Conservation (phyloP, 2,888 invertebrate genomes). For the Dryadula phaetusa region DNA sequence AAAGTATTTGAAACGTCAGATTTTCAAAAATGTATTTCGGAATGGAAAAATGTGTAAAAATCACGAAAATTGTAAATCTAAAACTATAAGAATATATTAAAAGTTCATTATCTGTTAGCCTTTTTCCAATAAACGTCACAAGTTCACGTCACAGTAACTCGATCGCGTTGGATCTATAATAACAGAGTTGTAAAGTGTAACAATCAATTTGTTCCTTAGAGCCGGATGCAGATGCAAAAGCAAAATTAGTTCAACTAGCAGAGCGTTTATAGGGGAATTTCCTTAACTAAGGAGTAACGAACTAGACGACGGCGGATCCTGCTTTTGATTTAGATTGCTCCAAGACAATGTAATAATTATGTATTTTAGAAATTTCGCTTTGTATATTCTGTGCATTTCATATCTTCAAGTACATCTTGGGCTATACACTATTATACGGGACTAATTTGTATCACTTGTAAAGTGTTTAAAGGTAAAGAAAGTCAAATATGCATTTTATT, state of each 20-base stretch:
- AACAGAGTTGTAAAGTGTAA: constrained; percentile 8
- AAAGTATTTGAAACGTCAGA: too few relatives aligned
- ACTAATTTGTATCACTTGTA: too few relatives aligned
- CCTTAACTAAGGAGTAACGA: constrained; percentile 22
- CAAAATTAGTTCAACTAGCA: constrained; percentile 21
- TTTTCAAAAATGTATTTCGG: too few relatives aligned
- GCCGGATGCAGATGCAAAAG: constrained; percentile 24
- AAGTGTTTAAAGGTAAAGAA: too few relatives aligned
- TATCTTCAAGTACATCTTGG: not conserved
- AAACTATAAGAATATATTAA: too few relatives aligned
- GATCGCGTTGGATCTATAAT: not conserved
- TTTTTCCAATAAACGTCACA: not conserved
- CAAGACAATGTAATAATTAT: not conserved
- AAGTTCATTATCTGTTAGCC: too few relatives aligned
- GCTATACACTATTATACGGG: too few relatives aligned
- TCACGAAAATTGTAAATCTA: too few relatives aligned
- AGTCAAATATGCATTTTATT: too few relatives aligned
- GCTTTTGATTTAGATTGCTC: constrained; percentile 8
- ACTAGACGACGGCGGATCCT: not conserved
- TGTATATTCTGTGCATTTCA: not conserved
- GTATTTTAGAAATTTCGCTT: not conserved
- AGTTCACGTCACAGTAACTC: not conserved
- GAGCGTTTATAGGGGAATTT: constrained; percentile 16
- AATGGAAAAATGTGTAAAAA: too few relatives aligned
- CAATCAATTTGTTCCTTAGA: constrained; percentile 20